Conservation (phyloP, 2,113 vertebrate species). For the Notothenia rossii region DNA sequence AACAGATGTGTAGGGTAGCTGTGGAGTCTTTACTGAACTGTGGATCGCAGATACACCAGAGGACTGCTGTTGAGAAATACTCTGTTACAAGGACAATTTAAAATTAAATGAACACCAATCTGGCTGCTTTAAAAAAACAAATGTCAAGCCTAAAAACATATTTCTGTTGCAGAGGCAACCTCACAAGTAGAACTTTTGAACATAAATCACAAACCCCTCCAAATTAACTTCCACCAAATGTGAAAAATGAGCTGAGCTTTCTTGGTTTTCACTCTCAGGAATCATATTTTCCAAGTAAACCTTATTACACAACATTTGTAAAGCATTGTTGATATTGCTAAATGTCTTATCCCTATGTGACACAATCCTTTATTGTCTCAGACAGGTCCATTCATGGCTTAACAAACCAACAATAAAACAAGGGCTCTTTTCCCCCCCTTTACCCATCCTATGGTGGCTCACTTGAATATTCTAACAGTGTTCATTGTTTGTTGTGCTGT, state of each 20-base stretch:
- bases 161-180: constrained; percentile 31
- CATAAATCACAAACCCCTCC: constrained; percentile 61
- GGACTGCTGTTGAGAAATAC: constrained; percentile 6
- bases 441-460: constrained; percentile 65
- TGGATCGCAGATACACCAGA: constrained; percentile 38
- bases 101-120: constrained; percentile 3
- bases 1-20: constrained; percentile 43
- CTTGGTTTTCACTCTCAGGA: constrained; percentile 57
- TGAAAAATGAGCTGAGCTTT: constrained; percentile 60
- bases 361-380: constrained; percentile 81
- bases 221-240: constrained; percentile 51
- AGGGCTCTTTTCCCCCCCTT: constrained; percentile 67
- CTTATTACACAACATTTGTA: constrained; percentile 76
- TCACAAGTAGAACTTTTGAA: constrained; percentile 30
- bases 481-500: constrained; percentile 83
- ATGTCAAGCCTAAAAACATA: neutral
- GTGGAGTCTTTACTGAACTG: constrained; percentile 33
- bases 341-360: constrained; percentile 74
- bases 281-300: constrained; percentile 69
- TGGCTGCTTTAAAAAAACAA: constrained; percentile 11
- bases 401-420: constrained; percentile 81
- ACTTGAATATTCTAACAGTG: constrained; percentile 81
- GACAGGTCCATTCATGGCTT: constrained; percentile 80
- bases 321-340: constrained; percentile 76
- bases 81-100: constrained; percentile 2